Conservation (phyloP, 2,888 invertebrate species). For the Melanargia galathea region DNA sequence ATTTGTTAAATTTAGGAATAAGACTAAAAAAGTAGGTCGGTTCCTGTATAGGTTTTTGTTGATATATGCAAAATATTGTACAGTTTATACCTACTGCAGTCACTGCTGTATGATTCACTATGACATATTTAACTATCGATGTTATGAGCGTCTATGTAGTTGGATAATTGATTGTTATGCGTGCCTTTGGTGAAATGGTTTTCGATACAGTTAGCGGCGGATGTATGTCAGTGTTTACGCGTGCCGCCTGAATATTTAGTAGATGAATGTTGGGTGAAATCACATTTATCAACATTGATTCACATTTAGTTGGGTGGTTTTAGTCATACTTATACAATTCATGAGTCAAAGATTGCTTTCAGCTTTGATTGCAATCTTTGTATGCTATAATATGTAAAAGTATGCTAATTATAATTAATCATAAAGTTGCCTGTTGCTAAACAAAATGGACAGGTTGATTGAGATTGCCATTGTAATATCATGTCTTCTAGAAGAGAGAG, state of each 20-base stretch:
- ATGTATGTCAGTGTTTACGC: slow-evolving; percentile 63
- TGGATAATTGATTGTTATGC: slow-evolving; percentile 42
- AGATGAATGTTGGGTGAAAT: slow-evolving; percentile 41
- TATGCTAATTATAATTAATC: too few species aligned
- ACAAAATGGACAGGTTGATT: too few species aligned
- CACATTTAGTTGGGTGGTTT: too few species aligned
- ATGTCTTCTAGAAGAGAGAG: too few species aligned
- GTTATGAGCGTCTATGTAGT: slow-evolving; percentile 11
- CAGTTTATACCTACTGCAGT: background rate
- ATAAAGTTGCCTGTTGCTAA: too few species aligned
- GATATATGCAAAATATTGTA: background rate
- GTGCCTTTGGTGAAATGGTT: slow-evolving; percentile 50
- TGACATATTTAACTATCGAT: slow-evolving; percentile 26
- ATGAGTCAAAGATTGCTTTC: too few species aligned
- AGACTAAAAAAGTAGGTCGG: background rate
- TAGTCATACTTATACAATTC: too few species aligned
- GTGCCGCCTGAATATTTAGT: slow-evolving; percentile 58
- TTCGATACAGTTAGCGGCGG: slow-evolving; percentile 58
- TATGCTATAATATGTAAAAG: too few species aligned
- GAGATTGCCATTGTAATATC: too few species aligned
- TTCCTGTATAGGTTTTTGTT: background rate
- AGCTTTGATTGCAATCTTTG: too few species aligned
- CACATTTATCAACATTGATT: too few species aligned
- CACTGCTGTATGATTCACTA: slow-evolving; percentile 27
- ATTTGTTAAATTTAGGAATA: background rate